phyloP scores from a whole-genome alignment of 2,888 invertebrate species.

The Campaea margaritaria region DNA sequence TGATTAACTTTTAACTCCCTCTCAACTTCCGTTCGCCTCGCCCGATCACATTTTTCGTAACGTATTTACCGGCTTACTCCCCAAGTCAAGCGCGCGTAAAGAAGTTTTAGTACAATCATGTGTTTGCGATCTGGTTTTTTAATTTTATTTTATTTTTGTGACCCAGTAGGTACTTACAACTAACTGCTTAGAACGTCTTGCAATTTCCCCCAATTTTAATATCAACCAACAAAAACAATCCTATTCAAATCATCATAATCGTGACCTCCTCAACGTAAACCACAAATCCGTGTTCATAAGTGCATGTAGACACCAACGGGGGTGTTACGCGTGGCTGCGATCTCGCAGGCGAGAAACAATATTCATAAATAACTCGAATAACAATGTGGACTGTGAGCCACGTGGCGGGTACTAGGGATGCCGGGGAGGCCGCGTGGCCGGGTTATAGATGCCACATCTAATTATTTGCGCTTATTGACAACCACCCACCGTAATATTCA shows the following conservation, averaged over 20 bases:
- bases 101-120: too few species aligned
- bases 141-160: too few species aligned
- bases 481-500: constrained; percentile 49
- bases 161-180: background rate
- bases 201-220: constrained; percentile 1
- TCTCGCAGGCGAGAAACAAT: constrained; percentile 68
- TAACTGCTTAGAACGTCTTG: background rate
- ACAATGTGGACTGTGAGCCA: constrained; percentile 56
- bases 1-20: too few species aligned
- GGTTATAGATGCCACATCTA: constrained; percentile 65
- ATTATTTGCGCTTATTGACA: constrained; percentile 72
- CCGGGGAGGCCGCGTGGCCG: constrained; percentile 56
- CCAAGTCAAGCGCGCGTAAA: too few species aligned
- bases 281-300: constrained; percentile 12
- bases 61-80: too few species aligned
- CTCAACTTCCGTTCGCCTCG: too few species aligned
- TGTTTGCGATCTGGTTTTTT: too few species aligned
- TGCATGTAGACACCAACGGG: constrained; percentile 16
- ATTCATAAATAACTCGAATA: constrained; percentile 80
- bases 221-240: background rate
- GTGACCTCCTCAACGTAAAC: constrained; percentile 4
- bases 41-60: too few species aligned
- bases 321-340: constrained; percentile 62
- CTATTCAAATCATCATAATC: constrained; percentile 8
- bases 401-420: constrained; percentile 54